Conservation (phyloP, 2,888 invertebrate species). For the Hirtodrosophila duncani region DNA sequence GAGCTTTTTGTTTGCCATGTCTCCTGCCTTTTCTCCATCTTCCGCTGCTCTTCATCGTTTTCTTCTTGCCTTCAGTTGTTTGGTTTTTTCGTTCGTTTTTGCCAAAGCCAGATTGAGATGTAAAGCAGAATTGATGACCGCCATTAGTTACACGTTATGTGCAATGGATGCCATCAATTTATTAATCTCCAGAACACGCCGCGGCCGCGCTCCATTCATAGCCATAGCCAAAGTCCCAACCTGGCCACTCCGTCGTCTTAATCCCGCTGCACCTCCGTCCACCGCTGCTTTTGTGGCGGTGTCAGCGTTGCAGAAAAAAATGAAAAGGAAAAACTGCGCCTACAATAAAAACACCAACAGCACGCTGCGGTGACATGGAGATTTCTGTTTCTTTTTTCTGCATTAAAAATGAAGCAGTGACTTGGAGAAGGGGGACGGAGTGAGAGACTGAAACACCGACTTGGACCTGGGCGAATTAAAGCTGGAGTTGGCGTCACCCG, state of each 20-base stretch:
- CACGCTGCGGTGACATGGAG: slow-evolving; percentile 65
- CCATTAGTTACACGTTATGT: slow-evolving; percentile 80
- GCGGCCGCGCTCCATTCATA: slow-evolving; percentile 52
- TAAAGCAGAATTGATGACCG: slow-evolving; percentile 80
- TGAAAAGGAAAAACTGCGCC: slow-evolving; percentile 44
- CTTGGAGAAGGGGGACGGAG: slow-evolving; percentile 13
- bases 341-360: slow-evolving; percentile 32
- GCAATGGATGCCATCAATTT: slow-evolving; percentile 80
- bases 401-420: slow-evolving; percentile 57
- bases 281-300: slow-evolving; percentile 11
- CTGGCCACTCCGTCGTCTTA: slow-evolving; percentile 58
- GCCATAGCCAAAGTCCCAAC: slow-evolving; percentile 30
- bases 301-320: slow-evolving; percentile 38
- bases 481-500: slow-evolving; percentile 26
- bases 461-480: slow-evolving; percentile 17
- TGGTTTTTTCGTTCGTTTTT: slow-evolving; percentile 27
- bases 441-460: slow-evolving; percentile 17
- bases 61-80: slow-evolving; percentile 11
- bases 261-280: slow-evolving; percentile 43
- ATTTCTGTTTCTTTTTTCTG: slow-evolving; percentile 33
- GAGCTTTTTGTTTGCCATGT: not conserved
- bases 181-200: slow-evolving; percentile 79
- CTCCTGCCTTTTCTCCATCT: slow-evolving; percentile 1
- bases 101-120: slow-evolving; percentile 79
- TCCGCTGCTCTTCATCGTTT: slow-evolving; percentile 5